Base-by-base conservation (phyloP, 2,888 invertebrate genomes). In the Zhengitettix transpicula region DNA sequence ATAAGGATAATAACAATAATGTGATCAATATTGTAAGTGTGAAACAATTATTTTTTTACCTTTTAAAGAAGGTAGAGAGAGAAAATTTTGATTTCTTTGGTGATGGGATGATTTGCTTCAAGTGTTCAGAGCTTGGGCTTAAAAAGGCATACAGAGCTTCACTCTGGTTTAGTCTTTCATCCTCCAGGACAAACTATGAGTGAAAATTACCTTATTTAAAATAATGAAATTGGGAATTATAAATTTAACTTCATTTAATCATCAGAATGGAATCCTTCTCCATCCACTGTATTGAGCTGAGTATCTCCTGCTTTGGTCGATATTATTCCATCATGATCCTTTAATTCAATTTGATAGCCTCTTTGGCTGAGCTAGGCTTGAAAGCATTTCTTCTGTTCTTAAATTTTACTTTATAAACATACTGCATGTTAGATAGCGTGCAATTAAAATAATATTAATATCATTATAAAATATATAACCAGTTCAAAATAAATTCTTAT, bases 71-170 rank as follows among this genome's bases (percentile, higher is more conserved):
- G 0, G 89, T 90, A 9, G 89, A 84, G 64, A 93, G 81, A 1
- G 89, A 92, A 74, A 93, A 92, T 69, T 88, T 85, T 11, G 86
- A 84, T 73, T 90, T 92, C 74, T 91, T 91, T 63, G 87, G 88
- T 67, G 85, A 81, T 53, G 85, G 84, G 15, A 67, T 63, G 16
- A n/a, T 58, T 67, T 87, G 87, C 72, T 91, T 90, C 65, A 93
- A 77, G 73, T 89, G 89, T 70, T 92, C 91, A 0, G 92, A 90
- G 71, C 89, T 91, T 7, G 92, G 92, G 71, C 91, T 90, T n/a
- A 94, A 78, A 74, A 94, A 94, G 63, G 89, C 84, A 70, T 92
- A 94, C 65, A 94, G 79, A 58, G 89, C 88, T 75, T 94, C 93
- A 70, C 91, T 87, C 75, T 89, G 89, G 72, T 89, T 89, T 65